These are phyloP conservation scores for Typhlomys cinereus DNA, from an alignment of 2,113 vertebrate genomes.

Conservation along the genomic window DNA sequence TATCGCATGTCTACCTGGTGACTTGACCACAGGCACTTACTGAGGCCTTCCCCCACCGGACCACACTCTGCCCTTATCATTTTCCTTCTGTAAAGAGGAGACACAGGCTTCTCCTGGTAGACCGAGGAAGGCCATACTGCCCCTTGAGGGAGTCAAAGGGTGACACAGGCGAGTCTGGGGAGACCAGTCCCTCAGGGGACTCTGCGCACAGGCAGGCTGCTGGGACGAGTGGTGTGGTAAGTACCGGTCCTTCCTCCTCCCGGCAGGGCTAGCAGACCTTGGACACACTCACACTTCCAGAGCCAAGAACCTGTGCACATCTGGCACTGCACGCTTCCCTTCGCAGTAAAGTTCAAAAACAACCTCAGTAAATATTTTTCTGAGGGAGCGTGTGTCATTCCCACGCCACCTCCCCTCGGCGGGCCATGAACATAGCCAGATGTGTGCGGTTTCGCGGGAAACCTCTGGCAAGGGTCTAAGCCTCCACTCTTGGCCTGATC, in stretches of 20 bases:
- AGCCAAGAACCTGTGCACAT: background rate
- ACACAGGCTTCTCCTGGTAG: background rate
- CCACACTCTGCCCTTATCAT: background rate
- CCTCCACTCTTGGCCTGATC: background rate
- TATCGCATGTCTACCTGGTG: background rate
- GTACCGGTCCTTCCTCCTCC: background rate
- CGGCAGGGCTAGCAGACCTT: background rate
- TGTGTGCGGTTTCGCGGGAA: background rate
- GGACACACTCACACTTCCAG: background rate
- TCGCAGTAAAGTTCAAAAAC: constrained; percentile 32
- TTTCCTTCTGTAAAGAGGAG: background rate
- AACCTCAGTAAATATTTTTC: constrained; percentile 44
- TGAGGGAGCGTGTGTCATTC: constrained; percentile 15
- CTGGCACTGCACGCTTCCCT: background rate
- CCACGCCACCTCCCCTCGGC: constrained; percentile 16
- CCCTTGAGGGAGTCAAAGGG: background rate
- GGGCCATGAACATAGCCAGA: constrained; percentile 50
- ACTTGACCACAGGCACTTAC: background rate
- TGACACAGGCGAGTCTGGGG: background rate
- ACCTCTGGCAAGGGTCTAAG: constrained; percentile 2
- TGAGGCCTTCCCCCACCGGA: background rate
- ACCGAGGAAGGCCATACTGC: background rate
- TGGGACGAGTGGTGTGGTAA: rapidly evolving
- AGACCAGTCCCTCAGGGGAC: too few species aligned
- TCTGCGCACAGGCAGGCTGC: rapidly evolving